Percentiles rank a stretch among this genome's conserved stretches.
Conservation (phyloP, 2,888 invertebrate genomes). For the Falcaria lacertinaria region DNA sequence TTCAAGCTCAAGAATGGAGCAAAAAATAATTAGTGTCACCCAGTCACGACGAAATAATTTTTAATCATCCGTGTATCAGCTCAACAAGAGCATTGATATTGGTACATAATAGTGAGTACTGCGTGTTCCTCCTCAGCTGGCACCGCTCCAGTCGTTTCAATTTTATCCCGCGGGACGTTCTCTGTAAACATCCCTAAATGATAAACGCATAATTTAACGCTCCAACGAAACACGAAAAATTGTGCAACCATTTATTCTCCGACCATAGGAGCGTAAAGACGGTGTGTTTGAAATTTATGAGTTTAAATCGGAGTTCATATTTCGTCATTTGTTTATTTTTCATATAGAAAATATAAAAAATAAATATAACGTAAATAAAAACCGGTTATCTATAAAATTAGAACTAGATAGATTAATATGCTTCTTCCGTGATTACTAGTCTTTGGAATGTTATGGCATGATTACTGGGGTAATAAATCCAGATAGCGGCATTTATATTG, state of each 20-base stretch:
- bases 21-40: no score
- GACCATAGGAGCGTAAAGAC: slow-evolving; percentile 60
- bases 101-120: slow-evolving; percentile 10
- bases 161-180: slow-evolving; percentile 64
- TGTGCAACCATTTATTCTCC: slow-evolving; percentile 65
- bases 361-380: no score
- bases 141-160: slow-evolving; percentile 75
- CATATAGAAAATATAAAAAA: no score
- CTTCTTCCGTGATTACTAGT: no score
- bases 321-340: neutral
- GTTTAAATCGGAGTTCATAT: slow-evolving; percentile 37
- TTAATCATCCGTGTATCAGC: no score
- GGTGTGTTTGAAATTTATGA: slow-evolving; percentile 55
- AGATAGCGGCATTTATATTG: slow-evolving; percentile 44
- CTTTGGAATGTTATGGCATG: slow-evolving; percentile 45
- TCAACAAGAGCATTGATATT: neutral
- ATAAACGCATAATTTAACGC: slow-evolving; percentile 77
- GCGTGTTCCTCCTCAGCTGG: slow-evolving; percentile 53
- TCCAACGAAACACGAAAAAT: slow-evolving; percentile 64
- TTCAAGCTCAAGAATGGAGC: no score
- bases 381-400: slow-evolving; percentile 26
- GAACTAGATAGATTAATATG: slow-evolving; percentile 36
- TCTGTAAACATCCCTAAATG: slow-evolving; percentile 76
- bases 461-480: slow-evolving; percentile 50
- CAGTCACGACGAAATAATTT: no score